phyloP scores from a whole-genome alignment of 23 tunicate genomes.

The Halocynthia roretzi region DNA sequence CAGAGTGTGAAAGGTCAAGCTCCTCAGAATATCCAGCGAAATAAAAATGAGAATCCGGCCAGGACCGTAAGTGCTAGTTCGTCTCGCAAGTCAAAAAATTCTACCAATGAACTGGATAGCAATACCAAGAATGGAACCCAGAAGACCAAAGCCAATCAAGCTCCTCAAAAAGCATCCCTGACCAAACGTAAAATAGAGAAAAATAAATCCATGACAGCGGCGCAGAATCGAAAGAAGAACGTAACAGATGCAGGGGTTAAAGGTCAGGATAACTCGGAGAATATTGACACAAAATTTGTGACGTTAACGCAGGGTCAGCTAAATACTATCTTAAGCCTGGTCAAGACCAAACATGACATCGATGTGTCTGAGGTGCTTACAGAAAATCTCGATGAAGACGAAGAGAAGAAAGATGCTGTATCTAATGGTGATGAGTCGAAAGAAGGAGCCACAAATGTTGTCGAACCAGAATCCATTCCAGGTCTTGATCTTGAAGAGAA shows the following conservation, averaged over 20 bases:
- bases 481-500: conserved; percentile 21
- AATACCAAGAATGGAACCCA: neutral
- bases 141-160: neutral
- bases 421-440: neutral
- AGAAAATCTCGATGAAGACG: conserved; percentile 13
- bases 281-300: conserved; percentile 58
- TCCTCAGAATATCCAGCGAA: too few relatives aligned
- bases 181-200: neutral
- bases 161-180: neutral
- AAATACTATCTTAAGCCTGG: conserved; percentile 63
- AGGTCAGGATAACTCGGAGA: conserved; percentile 3
- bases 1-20: too few relatives aligned
- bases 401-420: neutral
- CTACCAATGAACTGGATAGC: too few relatives aligned
- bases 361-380: conserved; percentile 44
- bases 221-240: neutral
- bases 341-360: conserved; percentile 73
- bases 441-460: conserved; percentile 9
- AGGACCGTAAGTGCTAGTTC: too few relatives aligned
- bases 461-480: conserved; percentile 36
- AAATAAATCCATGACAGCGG: conserved; percentile 14
- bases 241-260: neutral
- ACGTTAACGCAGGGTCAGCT: conserved; percentile 88
- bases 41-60: too few relatives aligned
- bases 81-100: too few relatives aligned